phyloP scores from a whole-genome alignment of 2,888 invertebrate genomes.

The Lasioglossum vierecki region DNA sequence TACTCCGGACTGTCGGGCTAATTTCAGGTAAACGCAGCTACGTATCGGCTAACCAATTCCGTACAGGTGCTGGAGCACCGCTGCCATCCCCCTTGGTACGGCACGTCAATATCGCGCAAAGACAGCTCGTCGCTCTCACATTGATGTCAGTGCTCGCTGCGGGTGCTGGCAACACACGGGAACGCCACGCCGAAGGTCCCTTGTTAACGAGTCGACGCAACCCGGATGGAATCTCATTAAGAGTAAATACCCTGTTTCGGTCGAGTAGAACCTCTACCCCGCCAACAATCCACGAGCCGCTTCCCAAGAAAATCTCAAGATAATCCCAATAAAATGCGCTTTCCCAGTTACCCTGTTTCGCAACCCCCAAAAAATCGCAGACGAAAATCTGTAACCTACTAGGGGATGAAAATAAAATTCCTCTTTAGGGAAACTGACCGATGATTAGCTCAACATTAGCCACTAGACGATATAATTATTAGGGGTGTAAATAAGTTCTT shows the following conservation, averaged over 20 bases:
- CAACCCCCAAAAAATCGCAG: too few species aligned
- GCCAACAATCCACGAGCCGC: background rate
- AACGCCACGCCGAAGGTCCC: conserved; percentile 18
- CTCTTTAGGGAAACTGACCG: too few species aligned
- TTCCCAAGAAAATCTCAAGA: background rate
- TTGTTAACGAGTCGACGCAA: conserved; percentile 29
- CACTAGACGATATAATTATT: too few species aligned
- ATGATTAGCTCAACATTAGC: too few species aligned
- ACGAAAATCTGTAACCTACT: too few species aligned
- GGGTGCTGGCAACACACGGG: conserved; percentile 22
- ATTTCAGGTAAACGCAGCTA: conserved; percentile 75
- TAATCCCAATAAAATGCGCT: background rate
- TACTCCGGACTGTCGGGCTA: conserved; percentile 71
- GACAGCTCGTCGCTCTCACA: conserved; percentile 27
- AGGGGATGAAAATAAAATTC: too few species aligned
- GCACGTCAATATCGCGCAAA: conserved; percentile 61
- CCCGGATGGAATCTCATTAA: conserved; percentile 40
- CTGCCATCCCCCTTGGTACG: conserved; percentile 52
- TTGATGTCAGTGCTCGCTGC: background rate
- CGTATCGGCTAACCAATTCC: conserved; percentile 74
- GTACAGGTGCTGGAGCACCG: conserved; percentile 63
- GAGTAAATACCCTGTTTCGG: conserved; percentile 16
- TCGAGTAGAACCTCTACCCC: background rate
- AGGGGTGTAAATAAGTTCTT: too few species aligned
- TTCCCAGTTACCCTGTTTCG: too few species aligned